Evolutionary conservation across 2,888 invertebrate genomes (phyloP), one percentile per base, ranked within the genome.

Genomic region (Penaeus monodon): DNA sequence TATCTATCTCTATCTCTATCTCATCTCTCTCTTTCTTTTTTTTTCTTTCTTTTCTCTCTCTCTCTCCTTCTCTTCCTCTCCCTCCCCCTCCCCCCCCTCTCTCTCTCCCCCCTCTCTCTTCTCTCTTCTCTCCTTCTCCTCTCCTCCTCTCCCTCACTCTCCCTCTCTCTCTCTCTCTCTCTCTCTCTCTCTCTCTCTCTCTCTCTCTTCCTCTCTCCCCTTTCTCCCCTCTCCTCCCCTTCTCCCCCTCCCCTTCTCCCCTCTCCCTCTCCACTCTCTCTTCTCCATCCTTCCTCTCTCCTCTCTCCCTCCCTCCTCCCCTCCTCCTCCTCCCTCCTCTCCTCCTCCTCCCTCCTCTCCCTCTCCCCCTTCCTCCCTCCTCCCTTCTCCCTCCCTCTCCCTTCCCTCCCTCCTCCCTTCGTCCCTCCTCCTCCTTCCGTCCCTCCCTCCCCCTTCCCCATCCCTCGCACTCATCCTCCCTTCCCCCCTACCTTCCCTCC

Each of bases 341-440:
- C 24, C n/a, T 24, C n/a, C n/a, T 79, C 57, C 3, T 33, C 33
- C 57, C 14, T 33, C 27, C 79, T 12, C 65, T 64, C 49, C 29
- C 33, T 79, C 64, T 33, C 79, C 33, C 64, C 63, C 64, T 64
- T 33, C 63, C 65, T 79, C 64, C 10, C 65, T 64, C 65, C 33
- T 33, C 65, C 65, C 63, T 33, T 64, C 79, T 29, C 65, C 33
- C 64, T 17, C 33, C 65, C 65, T 27, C 64, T 64, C 64, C 33
- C 65, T 79, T 38, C 64, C 64, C 65, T 65, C 64, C 64, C 33
- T 38, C 29, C 65, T 79, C 29, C 64, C 33, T 27, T 24, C 12
- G 24, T 77, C 65, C n/a, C 49, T 44, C 20, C 44, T 44, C n/a
- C 33, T 24, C 27, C 64, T 27, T 27, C 33, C 12, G 24, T 77